Evolutionary conservation across 2,888 invertebrate genomes (phyloP), one percentile per base, ranked within the genome.

Genomic region (Vesta saturnalis): DNA sequence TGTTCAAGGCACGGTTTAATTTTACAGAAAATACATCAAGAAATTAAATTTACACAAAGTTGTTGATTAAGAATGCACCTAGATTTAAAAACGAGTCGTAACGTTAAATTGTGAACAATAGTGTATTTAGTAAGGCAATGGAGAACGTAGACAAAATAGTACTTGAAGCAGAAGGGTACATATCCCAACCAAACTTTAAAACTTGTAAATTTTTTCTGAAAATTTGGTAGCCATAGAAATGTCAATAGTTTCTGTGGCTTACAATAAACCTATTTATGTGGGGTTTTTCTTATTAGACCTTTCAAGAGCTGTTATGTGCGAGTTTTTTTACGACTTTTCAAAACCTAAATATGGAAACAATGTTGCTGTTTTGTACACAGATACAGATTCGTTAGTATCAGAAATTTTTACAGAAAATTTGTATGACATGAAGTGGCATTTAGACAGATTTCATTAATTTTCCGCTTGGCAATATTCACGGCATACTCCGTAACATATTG

Each of bases 101-200:
- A n/a, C n/a, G n/a, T n/a, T n/a, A n/a, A n/a, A n/a, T n/a, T n/a
- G n/a, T n/a, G n/a, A n/a, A n/a, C n/a, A n/a, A n/a, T n/a, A n/a
- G n/a, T n/a, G n/a, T n/a, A n/a, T n/a, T 79, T 71, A 82, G 83
- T 0, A 83, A 83, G 76, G 81, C 81, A 0, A 83, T 84, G 79
- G 83, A 83, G 73, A 84, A 84, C 76, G 79, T 82, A 10, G 70
- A 80, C 30, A 83, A 83, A 49, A 73, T 77, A 67, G 73, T 77
- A 49, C 19, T 18, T 75, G 18, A 81, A 64, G 81, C 80, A 58
- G 71, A 75, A 71, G 73, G 74, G 55, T 68, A 74, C 8, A 79
- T 80, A 21, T 74, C 80, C n/a, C 77, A 73, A 65, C 78, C 78
- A 6, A 77, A 78, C 73, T 82, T 80, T 67, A 73, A 80, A 77